Base-by-base conservation (phyloP, 2,113 vertebrate species). In the Triplophysa tibetana region DNA sequence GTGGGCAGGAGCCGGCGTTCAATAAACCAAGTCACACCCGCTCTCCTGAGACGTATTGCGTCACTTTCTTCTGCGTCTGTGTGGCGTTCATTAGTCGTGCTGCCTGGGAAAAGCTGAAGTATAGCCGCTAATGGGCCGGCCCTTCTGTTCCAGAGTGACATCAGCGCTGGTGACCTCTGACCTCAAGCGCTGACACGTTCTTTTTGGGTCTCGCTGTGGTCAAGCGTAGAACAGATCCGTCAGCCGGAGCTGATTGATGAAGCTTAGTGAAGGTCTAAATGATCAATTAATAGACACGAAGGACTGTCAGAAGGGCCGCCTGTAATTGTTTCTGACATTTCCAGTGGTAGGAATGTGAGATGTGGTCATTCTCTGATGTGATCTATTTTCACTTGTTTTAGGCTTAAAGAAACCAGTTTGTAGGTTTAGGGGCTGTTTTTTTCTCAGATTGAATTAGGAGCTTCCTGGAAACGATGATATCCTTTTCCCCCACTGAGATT, bases 1-100 rank as follows among this genome's bases (percentile, higher is more conserved):
- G 3, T 75, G 60, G 58, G 23, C 21, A 63, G 48, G 73, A 43
- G 33, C 60, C 13, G 12, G 23, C 17, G 41, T 29, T 76, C 43
- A 63, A 8, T 50, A 76, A 74, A 52, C 60, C 10, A 10, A 43
- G 78, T 80, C 70, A 63, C 78, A 74, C 78, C 78, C 78, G 52
- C 56, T 58, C 78, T 73, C 78, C 56, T 24, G 78, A 80, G 78
- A 74, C 48, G 13, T n/a, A 13, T 65, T 72, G 70, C 70, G 78
- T 66, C 78, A 74, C 70, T 65, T 63, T 76, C 64, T 45, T 62
- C 43, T 66, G 21, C 24, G 10, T 78, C 79, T 67, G 38, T 75
- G 60, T 56, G 56, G 14, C 54, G 21, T 68, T 33, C 0, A 58
- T 56, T 73, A 74, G 78, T 73, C 50, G 66, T 41, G 43, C 8